Evolutionary conservation across 2,888 invertebrate species (phyloP).

Genomic region (Teleiodes luculella): DNA sequence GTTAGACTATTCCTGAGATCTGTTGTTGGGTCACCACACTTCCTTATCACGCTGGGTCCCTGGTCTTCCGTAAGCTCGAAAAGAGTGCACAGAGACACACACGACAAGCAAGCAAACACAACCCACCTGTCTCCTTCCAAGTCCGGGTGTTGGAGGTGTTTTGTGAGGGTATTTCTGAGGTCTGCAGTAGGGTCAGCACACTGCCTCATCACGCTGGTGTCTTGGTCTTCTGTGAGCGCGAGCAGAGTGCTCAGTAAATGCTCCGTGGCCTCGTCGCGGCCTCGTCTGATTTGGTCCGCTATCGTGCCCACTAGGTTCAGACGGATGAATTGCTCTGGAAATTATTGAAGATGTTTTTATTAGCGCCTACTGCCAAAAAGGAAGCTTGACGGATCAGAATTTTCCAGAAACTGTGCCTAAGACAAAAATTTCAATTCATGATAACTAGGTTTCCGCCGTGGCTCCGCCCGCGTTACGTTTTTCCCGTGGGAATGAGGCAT

Average conservation of each 20-base stretch:
- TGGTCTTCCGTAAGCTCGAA: constrained; percentile 33
- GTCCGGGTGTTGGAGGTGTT: constrained; percentile 42
- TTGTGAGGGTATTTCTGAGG: constrained; percentile 40
- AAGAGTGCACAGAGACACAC: no score
- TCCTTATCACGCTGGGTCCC: no score
- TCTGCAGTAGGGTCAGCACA: constrained; percentile 38
- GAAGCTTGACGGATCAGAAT: no score
- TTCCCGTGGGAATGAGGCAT: no score
- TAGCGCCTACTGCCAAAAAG: no score
- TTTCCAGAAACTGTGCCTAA: no score
- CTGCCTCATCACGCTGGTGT: constrained; percentile 38
- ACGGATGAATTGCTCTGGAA: constrained; percentile 54
- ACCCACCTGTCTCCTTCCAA: constrained; percentile 32
- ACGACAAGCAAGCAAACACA: no score
- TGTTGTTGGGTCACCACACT: no score
- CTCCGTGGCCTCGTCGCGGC: constrained; percentile 47
- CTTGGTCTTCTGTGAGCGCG: constrained; percentile 34
- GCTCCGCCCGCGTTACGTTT: no score
- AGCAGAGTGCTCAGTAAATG: constrained; percentile 52
- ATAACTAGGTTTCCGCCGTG: no score
- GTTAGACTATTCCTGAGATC: no score
- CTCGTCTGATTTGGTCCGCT: constrained; percentile 36
- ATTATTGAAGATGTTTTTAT: background rate
- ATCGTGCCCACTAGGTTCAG: constrained; percentile 43
- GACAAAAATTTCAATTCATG: no score